Conservation (phyloP, 2,113 vertebrate genomes). For the Vombatus ursinus region DNA sequence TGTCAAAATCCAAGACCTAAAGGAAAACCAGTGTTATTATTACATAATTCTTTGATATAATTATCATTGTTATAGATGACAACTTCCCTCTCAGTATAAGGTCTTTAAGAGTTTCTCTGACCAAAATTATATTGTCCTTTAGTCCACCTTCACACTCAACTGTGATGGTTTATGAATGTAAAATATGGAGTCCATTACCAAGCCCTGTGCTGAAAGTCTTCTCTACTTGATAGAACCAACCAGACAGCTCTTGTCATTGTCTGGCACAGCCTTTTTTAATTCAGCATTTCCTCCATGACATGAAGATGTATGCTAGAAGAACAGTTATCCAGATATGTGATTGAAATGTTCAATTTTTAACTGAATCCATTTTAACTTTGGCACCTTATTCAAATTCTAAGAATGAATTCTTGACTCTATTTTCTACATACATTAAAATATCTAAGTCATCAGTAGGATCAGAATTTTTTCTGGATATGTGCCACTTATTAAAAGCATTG, state of each 20-base stretch:
- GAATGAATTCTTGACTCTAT: not conserved
- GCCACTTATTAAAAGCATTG: not conserved
- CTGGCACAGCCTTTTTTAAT: not conserved
- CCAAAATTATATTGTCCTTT: too few species aligned
- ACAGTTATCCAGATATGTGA: too few species aligned
- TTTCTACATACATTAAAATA: not conserved
- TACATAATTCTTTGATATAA: too few species aligned
- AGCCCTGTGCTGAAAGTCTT: not conserved
- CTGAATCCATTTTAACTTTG: not conserved
- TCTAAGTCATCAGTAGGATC: not conserved
- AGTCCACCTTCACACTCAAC: not conserved
- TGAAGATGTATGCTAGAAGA: too few species aligned
- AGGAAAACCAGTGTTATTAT: not conserved
- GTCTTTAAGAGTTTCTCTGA: not conserved
- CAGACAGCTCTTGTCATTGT: not conserved
- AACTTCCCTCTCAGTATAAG: not conserved
- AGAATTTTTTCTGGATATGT: not conserved
- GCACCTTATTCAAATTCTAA: not conserved
- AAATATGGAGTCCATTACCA: not conserved
- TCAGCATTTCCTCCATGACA: too few species aligned
- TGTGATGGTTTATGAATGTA: not conserved
- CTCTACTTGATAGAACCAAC: not conserved
- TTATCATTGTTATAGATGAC: not conserved
- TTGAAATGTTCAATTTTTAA: too few species aligned
- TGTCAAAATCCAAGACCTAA: not conserved